phyloP scores from a whole-genome alignment of 2,888 invertebrate genomes.

The Meliscaeva auricollis region DNA sequence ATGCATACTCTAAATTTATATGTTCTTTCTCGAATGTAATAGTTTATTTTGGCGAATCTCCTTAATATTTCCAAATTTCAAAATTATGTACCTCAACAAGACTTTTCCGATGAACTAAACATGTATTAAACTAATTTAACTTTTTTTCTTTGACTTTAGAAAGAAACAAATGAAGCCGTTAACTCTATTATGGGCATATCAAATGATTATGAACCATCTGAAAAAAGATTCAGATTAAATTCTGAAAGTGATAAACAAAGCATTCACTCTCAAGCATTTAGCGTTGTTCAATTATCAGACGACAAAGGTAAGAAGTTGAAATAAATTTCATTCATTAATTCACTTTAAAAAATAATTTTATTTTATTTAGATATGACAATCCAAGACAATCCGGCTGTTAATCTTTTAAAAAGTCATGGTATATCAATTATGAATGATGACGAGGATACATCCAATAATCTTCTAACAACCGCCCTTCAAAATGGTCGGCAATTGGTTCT shows the following conservation, averaged over 20 bases:
- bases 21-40: neutral
- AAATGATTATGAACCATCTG: slow-evolving; percentile 74
- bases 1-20: neutral
- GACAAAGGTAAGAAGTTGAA: slow-evolving; percentile 35
- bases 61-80: neutral
- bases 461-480: slow-evolving; percentile 92
- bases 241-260: slow-evolving; percentile 77
- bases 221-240: slow-evolving; percentile 70
- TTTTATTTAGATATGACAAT: slow-evolving; percentile 80
- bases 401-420: slow-evolving; percentile 92
- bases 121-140: neutral
- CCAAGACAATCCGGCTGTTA: slow-evolving; percentile 83
- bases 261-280: neutral
- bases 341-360: neutral
- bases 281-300: neutral
- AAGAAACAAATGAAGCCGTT: slow-evolving; percentile 83
- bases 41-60: neutral
- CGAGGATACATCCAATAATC: slow-evolving; percentile 88
- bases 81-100: slow-evolving; percentile 23
- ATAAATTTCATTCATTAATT: neutral
- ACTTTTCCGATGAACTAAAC: slow-evolving; percentile 13
- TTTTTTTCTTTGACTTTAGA: slow-evolving; percentile 77
- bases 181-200: slow-evolving; percentile 81
- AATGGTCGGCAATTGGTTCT: slow-evolving; percentile 94
- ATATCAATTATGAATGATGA: slow-evolving; percentile 94